Evolutionary conservation across 2,113 vertebrate species (phyloP), one percentile per base, ranked within the genome.

Genomic region (Trochalopteron elliotii): DNA sequence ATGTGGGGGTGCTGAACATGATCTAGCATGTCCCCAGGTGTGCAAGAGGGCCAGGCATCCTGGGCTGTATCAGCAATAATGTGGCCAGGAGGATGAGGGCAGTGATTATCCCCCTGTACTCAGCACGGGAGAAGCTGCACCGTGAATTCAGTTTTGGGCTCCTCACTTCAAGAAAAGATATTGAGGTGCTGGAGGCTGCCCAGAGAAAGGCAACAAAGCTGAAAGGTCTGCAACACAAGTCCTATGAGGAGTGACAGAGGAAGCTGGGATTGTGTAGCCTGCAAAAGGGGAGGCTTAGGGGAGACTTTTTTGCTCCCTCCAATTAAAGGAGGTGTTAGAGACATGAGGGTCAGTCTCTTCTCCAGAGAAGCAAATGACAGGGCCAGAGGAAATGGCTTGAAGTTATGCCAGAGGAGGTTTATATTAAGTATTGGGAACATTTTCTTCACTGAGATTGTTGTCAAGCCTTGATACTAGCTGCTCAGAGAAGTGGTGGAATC

Each of bases 1-100:
- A 50, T 3, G 1, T 33, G 12, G 10, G 6, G 21, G 1, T 27
- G 35, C 53, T 68, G n/a, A 53, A 47, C 1, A 4, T 40, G 30
- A 68, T 3, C n/a, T 45, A 30, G 7, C 14, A 39, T 25, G 45
- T 75, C 20, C 39, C 28, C 28, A 60, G 11, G 17, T 60, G 28
- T 11, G n/a, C 39, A n/a, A 60, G 39, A 45, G 37, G 28, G 24
- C 45, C 70, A 60, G 5, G 11, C 11, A 40, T 53, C 21, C n/a
- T 75, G n/a, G 3, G 11, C 6, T 35, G 3, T 10, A 5, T 21
- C 39, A 52, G 45, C 9, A 30, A 3, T 8, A 7, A 13, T 5
- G 15, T 52, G 28, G 11, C 23, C 39, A 67, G 12, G 5, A 82
- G 69, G 16, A 40, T 0, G 1, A 60, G 61, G 7, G 13, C 11